Base-by-base conservation (phyloP, 2,888 invertebrate species). In the Epinotia nisella region DNA sequence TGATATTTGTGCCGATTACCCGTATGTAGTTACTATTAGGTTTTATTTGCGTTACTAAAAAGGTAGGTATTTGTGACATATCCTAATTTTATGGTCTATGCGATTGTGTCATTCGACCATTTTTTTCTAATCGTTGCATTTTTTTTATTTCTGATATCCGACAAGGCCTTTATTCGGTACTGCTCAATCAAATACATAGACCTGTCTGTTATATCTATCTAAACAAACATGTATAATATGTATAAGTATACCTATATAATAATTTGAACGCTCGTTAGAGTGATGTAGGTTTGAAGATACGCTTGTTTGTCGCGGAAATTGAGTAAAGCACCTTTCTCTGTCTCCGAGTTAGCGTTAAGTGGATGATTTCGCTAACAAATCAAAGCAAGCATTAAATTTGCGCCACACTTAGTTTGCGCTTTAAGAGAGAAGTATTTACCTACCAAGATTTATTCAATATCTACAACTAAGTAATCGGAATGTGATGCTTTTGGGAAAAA, bases 321-420 rank as follows among this genome's bases (percentile, higher is more conserved):
- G 21, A 64, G 17, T 68, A 56, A 41, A 72, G 35, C 41, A 64
- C 73, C 73, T 73, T 68, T 72, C 72, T 69, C 73, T 41, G 53
- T 60, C 60, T 51, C 58, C 49, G 49, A 67, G 60, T 62, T 67
- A 73, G 24, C 51, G 51, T 19, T 62, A 69, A 69, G 62, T 64
- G 59, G 68, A 59, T 62, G 72, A 64, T 69, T 64, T 70, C 60
- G 60, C 74, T 70, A 70, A 70, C 62, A 74, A 74, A 71, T 74
- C 74, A 58, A 58, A 64, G 24, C 21, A 15, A 51, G 17, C 70
- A 71, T 71, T 65, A 65, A 65, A 66, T 71, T 58, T 19, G 60
- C 55, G 21, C 45, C 13, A 56, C 67, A 67, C 61, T 41, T 55
- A 29, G 53, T 66, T 60, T 15, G 51, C n/a, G 51, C 17, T 39